Evolutionary conservation across 2,797 vertebrate genomes (phyloP).

Genomic region (Amphiprion clarkii): DNA sequence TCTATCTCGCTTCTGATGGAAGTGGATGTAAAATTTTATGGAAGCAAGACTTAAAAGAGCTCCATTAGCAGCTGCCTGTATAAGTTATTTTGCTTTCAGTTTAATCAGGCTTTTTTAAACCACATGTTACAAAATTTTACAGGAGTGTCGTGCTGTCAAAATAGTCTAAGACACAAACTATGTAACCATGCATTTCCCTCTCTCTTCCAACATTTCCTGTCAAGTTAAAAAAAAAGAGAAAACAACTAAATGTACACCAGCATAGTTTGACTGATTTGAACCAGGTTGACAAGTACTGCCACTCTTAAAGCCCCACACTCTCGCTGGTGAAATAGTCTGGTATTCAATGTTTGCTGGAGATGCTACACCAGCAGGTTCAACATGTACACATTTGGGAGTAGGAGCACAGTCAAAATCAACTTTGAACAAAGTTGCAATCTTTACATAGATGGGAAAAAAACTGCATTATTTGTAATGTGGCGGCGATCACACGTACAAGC

Average conservation of each 20-base stretch:
- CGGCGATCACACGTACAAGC: conserved; percentile 23
- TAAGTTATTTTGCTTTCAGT: conserved; percentile 35
- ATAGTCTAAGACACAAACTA: background rate
- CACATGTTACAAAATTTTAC: conserved; percentile 13
- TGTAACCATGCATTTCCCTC: background rate
- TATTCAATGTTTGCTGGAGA: background rate
- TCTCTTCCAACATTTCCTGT: background rate
- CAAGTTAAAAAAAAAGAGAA: conserved; percentile 13
- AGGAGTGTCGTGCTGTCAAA: background rate
- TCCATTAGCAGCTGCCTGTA: conserved; percentile 38
- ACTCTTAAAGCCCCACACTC: background rate
- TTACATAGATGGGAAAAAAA: background rate
- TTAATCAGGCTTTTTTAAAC: conserved; percentile 24
- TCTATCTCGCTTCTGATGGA: conserved; percentile 23
- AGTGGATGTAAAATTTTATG: conserved; percentile 29
- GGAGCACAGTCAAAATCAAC: background rate
- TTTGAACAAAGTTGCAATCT: background rate
- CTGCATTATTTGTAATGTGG: conserved; percentile 16
- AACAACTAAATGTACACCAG: background rate
- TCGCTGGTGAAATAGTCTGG: background rate
- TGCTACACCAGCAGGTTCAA: background rate
- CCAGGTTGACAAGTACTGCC: background rate
- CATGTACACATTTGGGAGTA: background rate
- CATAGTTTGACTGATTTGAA: background rate
- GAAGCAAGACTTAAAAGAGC: conserved; percentile 14